These are phyloP conservation scores for Drosophila oshimai DNA, from an alignment of 1,140 invertebrate genomes.

Conservation along the genomic window DNA sequence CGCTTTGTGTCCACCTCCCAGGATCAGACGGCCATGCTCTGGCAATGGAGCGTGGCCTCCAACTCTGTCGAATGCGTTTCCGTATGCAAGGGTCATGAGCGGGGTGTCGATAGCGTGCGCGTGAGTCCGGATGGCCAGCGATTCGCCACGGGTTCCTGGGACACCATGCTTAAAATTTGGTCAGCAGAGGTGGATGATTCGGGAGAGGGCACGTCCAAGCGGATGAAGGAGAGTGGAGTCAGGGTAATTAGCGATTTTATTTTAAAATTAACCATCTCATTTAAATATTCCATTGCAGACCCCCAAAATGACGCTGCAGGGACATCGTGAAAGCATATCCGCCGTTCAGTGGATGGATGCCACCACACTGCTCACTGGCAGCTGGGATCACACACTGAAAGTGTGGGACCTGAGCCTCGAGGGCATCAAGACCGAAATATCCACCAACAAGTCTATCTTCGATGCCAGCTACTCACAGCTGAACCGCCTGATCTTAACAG, in stretches of 20 bases:
- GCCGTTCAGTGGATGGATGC: constrained; percentile 91
- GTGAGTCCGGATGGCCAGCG: constrained; percentile 86
- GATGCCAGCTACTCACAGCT: constrained; percentile 92
- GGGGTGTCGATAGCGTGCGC: constrained; percentile 92
- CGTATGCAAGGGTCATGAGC: constrained; percentile 93
- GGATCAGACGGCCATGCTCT: constrained; percentile 95
- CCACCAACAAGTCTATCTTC: constrained; percentile 95
- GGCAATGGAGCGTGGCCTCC: constrained; percentile 91
- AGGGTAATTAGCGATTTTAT: constrained; percentile 82
- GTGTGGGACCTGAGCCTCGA: constrained; percentile 96
- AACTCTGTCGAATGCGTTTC: constrained; percentile 92
- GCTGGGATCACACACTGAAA: constrained; percentile 98
- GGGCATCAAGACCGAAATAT: constrained; percentile 91
- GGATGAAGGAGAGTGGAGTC: constrained; percentile 83
- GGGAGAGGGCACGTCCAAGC: constrained; percentile 54
- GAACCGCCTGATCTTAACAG: constrained; percentile 90
- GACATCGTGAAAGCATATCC: constrained; percentile 95
- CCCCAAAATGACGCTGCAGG: constrained; percentile 93
- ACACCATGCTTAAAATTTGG: constrained; percentile 92
- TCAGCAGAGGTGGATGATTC: constrained; percentile 85
- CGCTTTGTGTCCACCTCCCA: constrained; percentile 94
- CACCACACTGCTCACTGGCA: constrained; percentile 90
- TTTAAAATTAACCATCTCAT: too few species aligned
- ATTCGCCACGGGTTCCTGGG: constrained; percentile 97
- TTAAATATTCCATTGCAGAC: constrained; percentile 84